A percentile compares a stretch with the other conserved stretches of the same genome.
Evolutionary conservation across 2,113 vertebrate species (phyloP).

Genomic region (Rhineura floridana): DNA sequence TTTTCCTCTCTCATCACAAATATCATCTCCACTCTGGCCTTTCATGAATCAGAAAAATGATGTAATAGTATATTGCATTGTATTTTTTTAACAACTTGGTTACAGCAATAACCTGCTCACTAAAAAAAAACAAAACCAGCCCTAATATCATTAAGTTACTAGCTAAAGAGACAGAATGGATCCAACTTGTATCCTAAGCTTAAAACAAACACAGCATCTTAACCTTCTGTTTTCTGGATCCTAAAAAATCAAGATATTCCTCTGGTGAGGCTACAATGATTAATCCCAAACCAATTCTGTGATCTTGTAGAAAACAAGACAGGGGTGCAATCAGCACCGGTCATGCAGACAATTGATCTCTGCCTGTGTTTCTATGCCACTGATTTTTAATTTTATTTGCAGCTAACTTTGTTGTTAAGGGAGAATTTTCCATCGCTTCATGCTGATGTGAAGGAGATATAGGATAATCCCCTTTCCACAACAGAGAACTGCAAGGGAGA

Average conservation of each 20-base stretch:
- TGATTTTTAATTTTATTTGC: neutral
- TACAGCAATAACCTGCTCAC: neutral
- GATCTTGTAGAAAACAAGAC: neutral
- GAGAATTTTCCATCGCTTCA: neutral
- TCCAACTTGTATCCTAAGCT: neutral
- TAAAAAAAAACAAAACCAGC: neutral
- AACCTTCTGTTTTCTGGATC: neutral
- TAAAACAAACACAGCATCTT: neutral
- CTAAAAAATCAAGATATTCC: neutral
- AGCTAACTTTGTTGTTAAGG: neutral
- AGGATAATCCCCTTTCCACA: conserved; percentile 5
- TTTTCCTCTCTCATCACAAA: neutral
- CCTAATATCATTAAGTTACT: neutral
- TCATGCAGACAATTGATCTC: conserved; percentile 13
- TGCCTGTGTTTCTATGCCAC: neutral
- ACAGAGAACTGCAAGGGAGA: conserved; percentile 18
- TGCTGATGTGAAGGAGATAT: neutral
- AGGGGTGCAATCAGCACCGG: neutral
- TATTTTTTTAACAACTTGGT: neutral
- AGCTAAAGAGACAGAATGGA: neutral
- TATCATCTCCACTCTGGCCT: neutral
- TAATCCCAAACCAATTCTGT: neutral
- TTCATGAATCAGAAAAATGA: neutral
- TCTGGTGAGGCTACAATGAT: neutral
- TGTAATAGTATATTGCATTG: too few species aligned